A percentile compares a stretch with the other conserved stretches of the same genome.
phyloP scores from a whole-genome alignment of 2,797 vertebrate genomes.

The Poecilia picta region DNA sequence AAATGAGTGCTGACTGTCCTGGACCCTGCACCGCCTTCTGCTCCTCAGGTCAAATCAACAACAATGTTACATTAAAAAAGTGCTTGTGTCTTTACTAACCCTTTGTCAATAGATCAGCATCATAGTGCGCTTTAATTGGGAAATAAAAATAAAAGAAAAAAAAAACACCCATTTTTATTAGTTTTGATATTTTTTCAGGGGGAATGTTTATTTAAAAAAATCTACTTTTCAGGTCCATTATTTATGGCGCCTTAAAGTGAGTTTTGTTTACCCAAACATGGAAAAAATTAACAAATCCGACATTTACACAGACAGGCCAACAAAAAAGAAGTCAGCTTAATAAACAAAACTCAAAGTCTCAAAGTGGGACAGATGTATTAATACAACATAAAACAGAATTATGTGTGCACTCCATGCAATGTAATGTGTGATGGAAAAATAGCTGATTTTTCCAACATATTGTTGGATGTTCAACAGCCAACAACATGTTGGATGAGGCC shows the following conservation, averaged over 20 bases:
- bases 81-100: not conserved
- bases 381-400: too few relatives aligned
- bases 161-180: not conserved
- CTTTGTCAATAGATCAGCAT: not conserved
- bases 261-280: not conserved
- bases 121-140: not conserved
- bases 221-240: not conserved
- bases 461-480: too few relatives aligned
- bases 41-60: slow-evolving; percentile 79
- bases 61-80: not conserved
- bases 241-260: not conserved
- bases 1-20: slow-evolving; percentile 82
- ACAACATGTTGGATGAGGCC: too few relatives aligned
- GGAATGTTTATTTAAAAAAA: not conserved
- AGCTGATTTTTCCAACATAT: not conserved
- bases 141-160: not conserved
- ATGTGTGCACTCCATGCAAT: too few relatives aligned
- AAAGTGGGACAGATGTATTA: too few relatives aligned
- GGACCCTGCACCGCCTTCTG: slow-evolving; percentile 84
- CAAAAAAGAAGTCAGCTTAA: not conserved
- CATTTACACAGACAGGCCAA: not conserved
- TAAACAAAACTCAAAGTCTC: too few relatives aligned
- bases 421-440: not conserved
- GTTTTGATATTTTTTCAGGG: not conserved
- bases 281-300: not conserved